Conservation (phyloP, 2,797 vertebrate genomes). For the Heterohyrax brucei region DNA sequence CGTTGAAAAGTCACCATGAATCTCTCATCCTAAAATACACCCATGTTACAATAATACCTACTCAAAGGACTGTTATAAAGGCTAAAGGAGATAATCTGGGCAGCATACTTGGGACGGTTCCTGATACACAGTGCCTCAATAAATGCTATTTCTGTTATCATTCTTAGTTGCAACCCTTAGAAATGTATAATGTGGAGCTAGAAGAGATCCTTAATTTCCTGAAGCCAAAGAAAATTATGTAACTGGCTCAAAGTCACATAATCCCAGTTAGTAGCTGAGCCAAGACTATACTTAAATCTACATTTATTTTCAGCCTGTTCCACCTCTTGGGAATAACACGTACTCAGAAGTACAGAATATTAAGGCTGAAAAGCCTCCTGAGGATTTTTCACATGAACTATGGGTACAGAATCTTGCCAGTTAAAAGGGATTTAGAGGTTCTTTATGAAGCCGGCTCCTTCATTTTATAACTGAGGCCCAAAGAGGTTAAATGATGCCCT, state of each 20-base stretch:
- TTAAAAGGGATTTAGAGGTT: background rate
- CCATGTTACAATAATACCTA: slow-evolving; percentile 11
- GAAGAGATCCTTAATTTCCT: slow-evolving; percentile 22
- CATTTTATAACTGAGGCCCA: slow-evolving; percentile 1
- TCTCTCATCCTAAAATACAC: background rate
- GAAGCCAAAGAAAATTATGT: slow-evolving; percentile 53
- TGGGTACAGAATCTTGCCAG: background rate
- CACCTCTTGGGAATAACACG: background rate
- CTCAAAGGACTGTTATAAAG: background rate
- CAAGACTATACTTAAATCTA: slow-evolving; percentile 19
- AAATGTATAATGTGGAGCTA: background rate
- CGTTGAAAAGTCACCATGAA: slow-evolving; percentile 37
- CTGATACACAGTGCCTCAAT: background rate
- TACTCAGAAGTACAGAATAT: slow-evolving; percentile 43
- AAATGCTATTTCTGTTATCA: slow-evolving; percentile 30
- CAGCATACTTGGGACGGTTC: background rate
- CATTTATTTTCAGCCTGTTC: slow-evolving; percentile 35
- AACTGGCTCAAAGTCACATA: background rate
- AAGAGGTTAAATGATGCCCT: background rate
- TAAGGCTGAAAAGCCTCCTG: slow-evolving; percentile 42
- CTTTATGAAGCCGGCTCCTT: slow-evolving; percentile 7
- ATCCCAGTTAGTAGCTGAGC: background rate
- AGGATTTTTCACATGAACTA: background rate
- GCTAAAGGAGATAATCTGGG: slow-evolving; percentile 8
- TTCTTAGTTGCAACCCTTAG: slow-evolving; percentile 51